phyloP scores from a whole-genome alignment of 1,140 invertebrate genomes.

The Helicoverpa zea region DNA sequence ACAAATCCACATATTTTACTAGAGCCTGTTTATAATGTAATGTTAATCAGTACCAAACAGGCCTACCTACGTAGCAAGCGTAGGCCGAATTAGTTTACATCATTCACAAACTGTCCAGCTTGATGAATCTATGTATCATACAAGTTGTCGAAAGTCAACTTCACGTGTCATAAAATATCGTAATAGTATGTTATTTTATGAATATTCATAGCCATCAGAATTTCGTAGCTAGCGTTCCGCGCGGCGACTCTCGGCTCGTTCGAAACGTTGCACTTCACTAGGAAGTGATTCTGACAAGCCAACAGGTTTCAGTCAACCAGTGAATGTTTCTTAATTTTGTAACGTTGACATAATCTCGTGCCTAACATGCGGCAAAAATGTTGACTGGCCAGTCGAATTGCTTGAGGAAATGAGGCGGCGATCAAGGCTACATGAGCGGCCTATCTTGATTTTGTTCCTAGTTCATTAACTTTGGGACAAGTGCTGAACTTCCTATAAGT shows the following conservation, averaged over 20 bases:
- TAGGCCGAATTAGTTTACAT: not conserved
- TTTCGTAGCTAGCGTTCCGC: slow-evolving; percentile 25
- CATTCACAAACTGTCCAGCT: slow-evolving; percentile 8
- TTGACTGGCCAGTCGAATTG: slow-evolving; percentile 38
- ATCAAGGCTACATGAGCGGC: slow-evolving; percentile 29
- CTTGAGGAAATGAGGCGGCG: slow-evolving; percentile 9
- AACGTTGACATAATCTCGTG: slow-evolving; percentile 57
- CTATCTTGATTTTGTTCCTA: slow-evolving; percentile 25
- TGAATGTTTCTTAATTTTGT: slow-evolving; percentile 51
- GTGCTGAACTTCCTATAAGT: not conserved
- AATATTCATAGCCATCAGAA: slow-evolving; percentile 47
- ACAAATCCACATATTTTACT: slow-evolving; percentile 6
- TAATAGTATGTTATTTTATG: slow-evolving; percentile 40
- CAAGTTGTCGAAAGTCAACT: not conserved
- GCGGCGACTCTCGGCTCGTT: slow-evolving; percentile 45
- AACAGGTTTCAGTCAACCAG: slow-evolving; percentile 51
- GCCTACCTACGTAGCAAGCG: not conserved
- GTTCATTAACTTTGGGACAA: slow-evolving; percentile 24
- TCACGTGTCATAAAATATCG: slow-evolving; percentile 28
- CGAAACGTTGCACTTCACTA: slow-evolving; percentile 54
- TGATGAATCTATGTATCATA: not conserved
- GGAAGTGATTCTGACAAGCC: slow-evolving; percentile 44
- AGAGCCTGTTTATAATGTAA: slow-evolving; percentile 25
- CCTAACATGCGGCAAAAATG: slow-evolving; percentile 34
- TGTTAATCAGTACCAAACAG: not conserved